Conservation (phyloP, 1,140 invertebrate genomes). For the Drosophila lacertosa region DNA sequence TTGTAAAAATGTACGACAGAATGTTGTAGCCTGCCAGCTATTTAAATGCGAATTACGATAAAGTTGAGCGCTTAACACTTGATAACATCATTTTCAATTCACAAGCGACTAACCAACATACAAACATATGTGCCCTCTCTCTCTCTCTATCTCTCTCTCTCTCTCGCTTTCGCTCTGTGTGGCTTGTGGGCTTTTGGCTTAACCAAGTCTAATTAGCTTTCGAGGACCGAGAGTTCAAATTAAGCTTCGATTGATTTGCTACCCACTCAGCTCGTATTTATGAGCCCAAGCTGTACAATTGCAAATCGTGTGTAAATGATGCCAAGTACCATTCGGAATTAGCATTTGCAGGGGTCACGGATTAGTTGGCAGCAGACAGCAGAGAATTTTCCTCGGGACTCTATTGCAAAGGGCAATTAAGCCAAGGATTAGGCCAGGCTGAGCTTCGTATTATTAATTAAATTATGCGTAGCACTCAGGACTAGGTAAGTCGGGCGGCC, state of each 20-base stretch:
- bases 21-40: neutral
- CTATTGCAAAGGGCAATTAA: slow-evolving; percentile 13
- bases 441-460: slow-evolving; percentile 25
- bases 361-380: neutral
- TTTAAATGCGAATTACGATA: slow-evolving; percentile 15
- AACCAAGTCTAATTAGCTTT: slow-evolving; percentile 1
- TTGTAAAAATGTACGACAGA: slow-evolving; percentile 27
- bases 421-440: neutral
- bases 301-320: slow-evolving; percentile 5
- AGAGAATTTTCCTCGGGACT: slow-evolving; percentile 5
- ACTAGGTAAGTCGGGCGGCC: neutral
- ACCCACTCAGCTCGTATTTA: neutral
- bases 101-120: neutral
- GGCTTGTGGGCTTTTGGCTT: neutral
- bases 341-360: neutral
- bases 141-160: neutral
- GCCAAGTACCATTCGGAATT: slow-evolving; percentile 2
- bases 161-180: neutral
- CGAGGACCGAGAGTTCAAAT: neutral
- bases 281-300: neutral
- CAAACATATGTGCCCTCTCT: too few relatives aligned
- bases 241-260: neutral
- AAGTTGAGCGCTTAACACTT: neutral
- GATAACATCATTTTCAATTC: slow-evolving; percentile 18
- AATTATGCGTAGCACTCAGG: slow-evolving; percentile 25